Conservation (phyloP, 1,140 invertebrate genomes). For the Atta cephalotes region DNA sequence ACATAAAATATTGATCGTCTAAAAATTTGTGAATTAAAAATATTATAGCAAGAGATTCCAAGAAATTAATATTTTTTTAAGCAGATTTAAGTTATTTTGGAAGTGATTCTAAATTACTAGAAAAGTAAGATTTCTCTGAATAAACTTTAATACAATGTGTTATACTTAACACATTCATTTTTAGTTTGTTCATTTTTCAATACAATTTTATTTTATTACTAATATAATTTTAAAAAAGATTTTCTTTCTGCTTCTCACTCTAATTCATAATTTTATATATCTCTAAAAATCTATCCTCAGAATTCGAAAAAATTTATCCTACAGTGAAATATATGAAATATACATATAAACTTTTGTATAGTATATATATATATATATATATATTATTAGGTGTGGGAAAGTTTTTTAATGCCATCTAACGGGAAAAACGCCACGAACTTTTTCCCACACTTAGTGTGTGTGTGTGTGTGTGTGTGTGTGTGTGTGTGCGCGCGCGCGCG, state of each 20-base stretch:
- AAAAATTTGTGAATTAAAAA: neutral
- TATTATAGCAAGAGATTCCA: neutral
- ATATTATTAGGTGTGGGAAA: too few species aligned
- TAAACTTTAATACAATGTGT: neutral
- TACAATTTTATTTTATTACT: neutral
- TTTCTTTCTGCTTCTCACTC: neutral
- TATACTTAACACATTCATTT: neutral
- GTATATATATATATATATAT: slow-evolving; percentile 32
- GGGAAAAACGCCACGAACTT: too few species aligned
- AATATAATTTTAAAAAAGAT: neutral
- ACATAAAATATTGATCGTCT: neutral
- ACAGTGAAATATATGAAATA: slow-evolving; percentile 14
- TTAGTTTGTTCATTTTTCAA: neutral
- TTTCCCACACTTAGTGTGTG: too few species aligned
- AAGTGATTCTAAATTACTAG: neutral
- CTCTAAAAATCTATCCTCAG: neutral
- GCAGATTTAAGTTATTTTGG: neutral
- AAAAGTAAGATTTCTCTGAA: neutral
- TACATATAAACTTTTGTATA: slow-evolving; percentile 5
- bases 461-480: too few species aligned
- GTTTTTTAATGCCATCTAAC: too few species aligned
- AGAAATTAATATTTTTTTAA: neutral
- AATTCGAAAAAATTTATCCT: neutral
- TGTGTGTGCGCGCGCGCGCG: too few species aligned
- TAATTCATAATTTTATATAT: neutral